Percentiles rank a stretch among this genome's conserved stretches.
Conservation (phyloP, 2,113 vertebrate genomes). For the Chaenocephalus aceratus region DNA sequence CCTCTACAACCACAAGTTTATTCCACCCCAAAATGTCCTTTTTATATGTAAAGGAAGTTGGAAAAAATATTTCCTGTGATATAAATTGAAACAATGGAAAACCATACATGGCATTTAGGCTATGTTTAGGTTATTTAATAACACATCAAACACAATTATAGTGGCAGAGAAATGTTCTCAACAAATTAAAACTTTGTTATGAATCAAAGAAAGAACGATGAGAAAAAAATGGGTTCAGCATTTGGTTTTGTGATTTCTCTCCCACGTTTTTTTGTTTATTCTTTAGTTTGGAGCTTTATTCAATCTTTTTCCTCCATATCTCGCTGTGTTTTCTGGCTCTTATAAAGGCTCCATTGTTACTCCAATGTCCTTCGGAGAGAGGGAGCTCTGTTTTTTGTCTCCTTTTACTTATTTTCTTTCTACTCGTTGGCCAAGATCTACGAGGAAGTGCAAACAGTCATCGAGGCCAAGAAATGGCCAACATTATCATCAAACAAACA, state of each 20-base stretch:
- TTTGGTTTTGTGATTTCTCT: conserved; percentile 16
- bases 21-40: conserved; percentile 26
- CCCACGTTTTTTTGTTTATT: conserved; percentile 23
- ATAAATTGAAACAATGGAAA: conserved; percentile 41
- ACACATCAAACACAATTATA: conserved; percentile 16
- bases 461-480: conserved; percentile 1
- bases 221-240: neutral
- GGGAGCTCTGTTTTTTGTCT: conserved; percentile 18
- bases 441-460: conserved; percentile 28
- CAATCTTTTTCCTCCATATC: neutral
- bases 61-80: conserved; percentile 47
- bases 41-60: conserved; percentile 42
- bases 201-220: no score
- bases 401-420: conserved; percentile 23
- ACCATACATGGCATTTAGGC: neutral
- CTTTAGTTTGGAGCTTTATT: conserved; percentile 29
- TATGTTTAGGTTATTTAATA: conserved; percentile 40
- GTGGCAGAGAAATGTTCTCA: conserved; percentile 2
- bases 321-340: conserved; percentile 26
- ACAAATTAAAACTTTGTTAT: no score
- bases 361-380: neutral
- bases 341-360: conserved; percentile 47
- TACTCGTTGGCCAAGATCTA: conserved; percentile 28
- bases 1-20: conserved; percentile 14
- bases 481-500: conserved; percentile 29